phyloP scores from a whole-genome alignment of 2,113 vertebrate species.

The Paradoxurus hermaphroditus region DNA sequence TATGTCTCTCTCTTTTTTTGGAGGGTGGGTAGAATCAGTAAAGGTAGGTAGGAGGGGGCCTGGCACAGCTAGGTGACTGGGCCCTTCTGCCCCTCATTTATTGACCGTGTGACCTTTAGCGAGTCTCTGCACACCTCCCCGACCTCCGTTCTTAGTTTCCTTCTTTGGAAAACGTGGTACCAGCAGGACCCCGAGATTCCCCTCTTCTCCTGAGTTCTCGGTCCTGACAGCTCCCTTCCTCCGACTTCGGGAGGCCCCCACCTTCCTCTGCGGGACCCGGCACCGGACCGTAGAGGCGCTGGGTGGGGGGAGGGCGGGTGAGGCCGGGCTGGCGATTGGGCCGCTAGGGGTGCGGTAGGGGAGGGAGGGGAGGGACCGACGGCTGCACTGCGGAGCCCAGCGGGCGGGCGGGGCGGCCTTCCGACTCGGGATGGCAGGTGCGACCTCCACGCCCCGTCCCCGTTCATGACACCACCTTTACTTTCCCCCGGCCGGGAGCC shows the following conservation, averaged over 20 bases:
- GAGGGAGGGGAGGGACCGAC: not conserved
- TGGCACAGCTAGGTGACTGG: not conserved
- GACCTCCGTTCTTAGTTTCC: not conserved
- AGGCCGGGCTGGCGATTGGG: constrained; percentile 58
- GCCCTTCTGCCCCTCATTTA: not conserved
- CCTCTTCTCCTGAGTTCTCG: not conserved
- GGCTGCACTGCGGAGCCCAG: constrained; percentile 69
- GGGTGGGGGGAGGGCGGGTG: constrained; percentile 36
- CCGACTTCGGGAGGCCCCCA: not conserved
- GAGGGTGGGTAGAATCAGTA: not conserved
- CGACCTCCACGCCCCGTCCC: constrained; percentile 31
- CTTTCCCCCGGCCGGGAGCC: not conserved
- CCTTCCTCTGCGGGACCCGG: constrained; percentile 13
- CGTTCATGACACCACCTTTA: constrained; percentile 4
- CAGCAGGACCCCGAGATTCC: not conserved
- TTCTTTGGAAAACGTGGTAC: not conserved
- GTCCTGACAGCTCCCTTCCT: not conserved
- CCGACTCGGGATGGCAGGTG: constrained; percentile 47
- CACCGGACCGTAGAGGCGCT: not conserved
- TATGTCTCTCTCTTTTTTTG: not conserved
- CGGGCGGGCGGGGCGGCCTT: constrained; percentile 29
- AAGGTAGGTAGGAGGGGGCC: not conserved
- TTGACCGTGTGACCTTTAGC: not conserved
- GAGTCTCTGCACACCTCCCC: not conserved
- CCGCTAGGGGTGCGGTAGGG: not conserved